Conservation (phyloP, 2,888 invertebrate species). For the Synanthedon tipuliformis region DNA sequence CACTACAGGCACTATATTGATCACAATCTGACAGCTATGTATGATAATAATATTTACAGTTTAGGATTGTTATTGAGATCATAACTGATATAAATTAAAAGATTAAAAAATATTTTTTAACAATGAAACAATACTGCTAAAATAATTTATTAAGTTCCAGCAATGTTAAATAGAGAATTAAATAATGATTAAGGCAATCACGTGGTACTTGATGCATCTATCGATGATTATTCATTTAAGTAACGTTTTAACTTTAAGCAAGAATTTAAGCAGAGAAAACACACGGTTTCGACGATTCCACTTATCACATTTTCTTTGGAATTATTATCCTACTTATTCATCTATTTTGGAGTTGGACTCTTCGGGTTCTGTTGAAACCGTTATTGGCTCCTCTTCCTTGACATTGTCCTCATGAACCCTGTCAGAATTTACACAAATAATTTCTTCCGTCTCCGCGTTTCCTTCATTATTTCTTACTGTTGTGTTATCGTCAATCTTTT, state of each 20-base stretch:
- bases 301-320: slow-evolving; percentile 66
- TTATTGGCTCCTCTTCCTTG: background rate
- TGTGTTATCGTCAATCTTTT: background rate
- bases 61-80: too few species aligned
- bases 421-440: background rate
- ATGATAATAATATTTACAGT: too few species aligned
- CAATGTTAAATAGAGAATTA: slow-evolving; percentile 56
- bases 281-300: slow-evolving; percentile 48
- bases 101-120: background rate
- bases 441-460: background rate
- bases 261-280: slow-evolving; percentile 53
- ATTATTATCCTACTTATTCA: slow-evolving; percentile 30
- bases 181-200: slow-evolving; percentile 65
- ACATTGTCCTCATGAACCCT: background rate
- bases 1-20: too few species aligned
- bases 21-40: too few species aligned
- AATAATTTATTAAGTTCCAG: slow-evolving; percentile 63
- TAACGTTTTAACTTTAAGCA: slow-evolving; percentile 56
- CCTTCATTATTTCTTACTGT: background rate
- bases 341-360: slow-evolving; percentile 12
- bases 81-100: too few species aligned
- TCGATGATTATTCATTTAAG: slow-evolving; percentile 42
- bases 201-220: slow-evolving; percentile 60
- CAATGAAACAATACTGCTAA: slow-evolving; percentile 22
- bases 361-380: background rate